Evolutionary conservation across 2,888 invertebrate genomes (phyloP).

Genomic region (Synanthedon vespiformis): DNA sequence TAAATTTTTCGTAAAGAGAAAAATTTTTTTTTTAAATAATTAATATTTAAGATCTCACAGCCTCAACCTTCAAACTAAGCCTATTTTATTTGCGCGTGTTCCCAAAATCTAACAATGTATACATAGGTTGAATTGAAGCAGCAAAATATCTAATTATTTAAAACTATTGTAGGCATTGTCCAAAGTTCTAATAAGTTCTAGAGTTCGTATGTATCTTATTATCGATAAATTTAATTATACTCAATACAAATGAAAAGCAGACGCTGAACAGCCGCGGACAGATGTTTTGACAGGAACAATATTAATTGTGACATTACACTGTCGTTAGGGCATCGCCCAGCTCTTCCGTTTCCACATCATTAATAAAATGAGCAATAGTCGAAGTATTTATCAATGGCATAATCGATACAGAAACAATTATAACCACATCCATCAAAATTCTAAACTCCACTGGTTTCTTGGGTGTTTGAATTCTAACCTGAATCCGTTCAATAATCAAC

Average conservation of each 20-base stretch:
- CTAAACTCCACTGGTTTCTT: slow-evolving; percentile 42
- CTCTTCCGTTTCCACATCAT: slow-evolving; percentile 67
- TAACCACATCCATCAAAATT: slow-evolving; percentile 69
- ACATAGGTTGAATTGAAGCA: too few species aligned
- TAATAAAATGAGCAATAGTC: slow-evolving; percentile 70
- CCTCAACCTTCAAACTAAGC: too few species aligned
- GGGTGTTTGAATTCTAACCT: slow-evolving; percentile 29
- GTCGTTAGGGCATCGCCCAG: slow-evolving; percentile 55
- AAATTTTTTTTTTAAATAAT: too few species aligned
- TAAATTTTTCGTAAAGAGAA: too few species aligned
- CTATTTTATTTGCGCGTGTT: too few species aligned
- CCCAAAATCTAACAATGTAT: too few species aligned
- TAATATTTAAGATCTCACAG: too few species aligned
- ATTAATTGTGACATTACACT: slow-evolving; percentile 65
- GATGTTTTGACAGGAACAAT: slow-evolving; percentile 64
- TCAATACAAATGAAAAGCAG: slow-evolving; percentile 38
- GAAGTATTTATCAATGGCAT: slow-evolving; percentile 71
- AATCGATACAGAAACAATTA: slow-evolving; percentile 72
- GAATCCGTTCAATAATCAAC: slow-evolving; percentile 19
- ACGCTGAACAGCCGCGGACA: slow-evolving; percentile 40
- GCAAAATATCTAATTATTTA: too few species aligned
- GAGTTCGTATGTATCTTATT: too few species aligned
- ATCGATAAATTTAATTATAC: slow-evolving; percentile 33
- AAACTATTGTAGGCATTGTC: too few species aligned
- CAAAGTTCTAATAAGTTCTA: too few species aligned